phyloP scores from a whole-genome alignment of 2,113 vertebrate species.

The Porphyrio hochstetteri region DNA sequence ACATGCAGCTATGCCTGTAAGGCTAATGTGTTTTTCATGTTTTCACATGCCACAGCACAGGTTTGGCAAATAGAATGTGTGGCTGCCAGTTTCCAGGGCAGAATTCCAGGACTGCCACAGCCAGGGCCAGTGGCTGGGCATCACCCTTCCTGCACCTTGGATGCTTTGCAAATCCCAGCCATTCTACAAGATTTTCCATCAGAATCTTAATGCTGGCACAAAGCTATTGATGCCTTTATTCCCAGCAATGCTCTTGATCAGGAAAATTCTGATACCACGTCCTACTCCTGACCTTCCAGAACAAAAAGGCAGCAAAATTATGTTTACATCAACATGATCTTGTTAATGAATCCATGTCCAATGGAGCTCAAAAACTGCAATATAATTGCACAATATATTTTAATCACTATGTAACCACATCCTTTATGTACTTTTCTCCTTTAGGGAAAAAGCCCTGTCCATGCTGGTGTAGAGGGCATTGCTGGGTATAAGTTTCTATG shows the following conservation, averaged over 20 bases:
- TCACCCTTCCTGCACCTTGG: neutral
- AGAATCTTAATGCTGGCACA: neutral
- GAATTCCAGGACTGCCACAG: neutral
- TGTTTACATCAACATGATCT: neutral
- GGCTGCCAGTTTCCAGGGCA: neutral
- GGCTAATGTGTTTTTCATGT: neutral
- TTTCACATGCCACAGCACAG: neutral
- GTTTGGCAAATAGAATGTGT: fast-evolving
- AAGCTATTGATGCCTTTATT: neutral
- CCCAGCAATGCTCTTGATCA: neutral
- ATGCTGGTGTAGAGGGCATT: neutral
- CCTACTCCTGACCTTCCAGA: neutral
- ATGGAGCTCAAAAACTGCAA: neutral
- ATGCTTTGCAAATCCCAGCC: neutral
- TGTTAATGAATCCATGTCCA: neutral
- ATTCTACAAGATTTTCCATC: neutral
- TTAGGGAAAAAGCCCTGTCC: neutral
- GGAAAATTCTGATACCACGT: neutral
- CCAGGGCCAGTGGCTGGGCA: neutral
- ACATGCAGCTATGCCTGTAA: neutral
- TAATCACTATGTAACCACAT: neutral
- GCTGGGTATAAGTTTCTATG: neutral
- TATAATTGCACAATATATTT: neutral
- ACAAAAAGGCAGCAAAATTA: neutral
- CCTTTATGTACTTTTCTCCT: neutral